Percentiles rank a stretch among this genome's conserved stretches.
Conservation (phyloP, 2,797 vertebrate species). For the Phrynocephalus guinanensis region DNA sequence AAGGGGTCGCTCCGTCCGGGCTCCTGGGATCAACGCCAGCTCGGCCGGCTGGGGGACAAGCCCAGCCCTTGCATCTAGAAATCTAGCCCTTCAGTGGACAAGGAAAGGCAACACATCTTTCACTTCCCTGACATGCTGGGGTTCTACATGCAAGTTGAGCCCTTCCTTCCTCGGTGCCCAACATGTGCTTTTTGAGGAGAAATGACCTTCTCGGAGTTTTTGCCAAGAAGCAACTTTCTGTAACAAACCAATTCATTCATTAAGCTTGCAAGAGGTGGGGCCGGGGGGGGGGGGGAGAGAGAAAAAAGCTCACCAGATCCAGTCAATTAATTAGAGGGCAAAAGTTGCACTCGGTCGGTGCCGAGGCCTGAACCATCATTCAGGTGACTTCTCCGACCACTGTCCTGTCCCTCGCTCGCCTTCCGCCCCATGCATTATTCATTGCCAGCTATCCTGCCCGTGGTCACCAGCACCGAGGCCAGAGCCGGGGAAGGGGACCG, state of each 20-base stretch:
- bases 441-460: constrained; percentile 51
- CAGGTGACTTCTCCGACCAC: constrained; percentile 67
- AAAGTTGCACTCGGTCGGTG: constrained; percentile 36
- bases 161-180: constrained; percentile 6
- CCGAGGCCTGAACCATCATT: constrained; percentile 59
- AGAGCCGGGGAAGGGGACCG: no score
- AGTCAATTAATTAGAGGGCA: constrained; percentile 73
- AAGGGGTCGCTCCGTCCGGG: no score
- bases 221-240: constrained; percentile 55
- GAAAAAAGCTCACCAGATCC: constrained; percentile 62
- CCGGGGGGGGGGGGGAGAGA: constrained; percentile 50
- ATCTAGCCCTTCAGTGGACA: no score
- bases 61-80: neutral
- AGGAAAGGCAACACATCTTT: no score
- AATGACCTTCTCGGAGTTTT: constrained; percentile 48
- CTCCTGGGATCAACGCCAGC: constrained; percentile 2
- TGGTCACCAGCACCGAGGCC: constrained; percentile 24
- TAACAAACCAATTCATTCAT: constrained; percentile 70
- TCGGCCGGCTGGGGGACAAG: neutral
- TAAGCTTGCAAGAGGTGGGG: constrained; percentile 68
- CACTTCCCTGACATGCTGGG: no score
- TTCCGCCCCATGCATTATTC: constrained; percentile 61
- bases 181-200: constrained; percentile 50
- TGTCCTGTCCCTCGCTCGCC: constrained; percentile 60
- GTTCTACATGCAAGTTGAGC: neutral